Base-by-base conservation (phyloP, 2,888 invertebrate genomes). In the Chouioia cunea region DNA sequence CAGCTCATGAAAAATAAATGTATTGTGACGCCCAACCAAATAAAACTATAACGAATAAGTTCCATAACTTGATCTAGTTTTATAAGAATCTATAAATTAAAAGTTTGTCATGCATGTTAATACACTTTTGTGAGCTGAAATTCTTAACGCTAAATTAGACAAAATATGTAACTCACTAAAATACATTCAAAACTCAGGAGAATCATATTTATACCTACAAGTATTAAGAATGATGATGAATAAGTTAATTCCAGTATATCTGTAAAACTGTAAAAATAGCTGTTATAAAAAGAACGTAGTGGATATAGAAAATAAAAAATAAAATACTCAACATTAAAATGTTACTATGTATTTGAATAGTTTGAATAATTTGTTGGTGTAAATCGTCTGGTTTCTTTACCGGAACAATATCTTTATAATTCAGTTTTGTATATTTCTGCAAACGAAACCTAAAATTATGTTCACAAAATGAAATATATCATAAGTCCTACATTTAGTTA, bases 401-500 rank as follows among this genome's bases (percentile, higher is more conserved):
- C 20, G 22, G 8, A 12, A 3, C 22, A 6, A 22, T 22, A 20
- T 52, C 52, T 52, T 6, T 12, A 20, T 8, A 23, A 52, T 52
- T 20, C 4, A 20, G 2, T 18, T 52, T 52, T 4, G 18, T 52
- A 12, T 20, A 4, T 52, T 1, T 20, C 22, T 22, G 18, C 22
- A 52, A 52, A 12, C 52, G 52, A 23, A 52, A 52, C 52, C 52
- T 52, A 14, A 52, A 52, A 52, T 52, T 22, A 20, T 52, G 22
- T 52, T 16, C 52, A 18, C 12, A 52, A 3, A 52, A 20, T 52
- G 14, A 20, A 52, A 52, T 22, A 52, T 27, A 27, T 6, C 27
- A 27, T 27, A 27, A 6, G 27, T 27, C 27, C 6, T 27, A 27
- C 27, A 27, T 2, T n/a, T 27, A 27, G 2, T 27, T 27, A 4